Conservation (phyloP, 2,888 invertebrate species). For the Pammene aurita region DNA sequence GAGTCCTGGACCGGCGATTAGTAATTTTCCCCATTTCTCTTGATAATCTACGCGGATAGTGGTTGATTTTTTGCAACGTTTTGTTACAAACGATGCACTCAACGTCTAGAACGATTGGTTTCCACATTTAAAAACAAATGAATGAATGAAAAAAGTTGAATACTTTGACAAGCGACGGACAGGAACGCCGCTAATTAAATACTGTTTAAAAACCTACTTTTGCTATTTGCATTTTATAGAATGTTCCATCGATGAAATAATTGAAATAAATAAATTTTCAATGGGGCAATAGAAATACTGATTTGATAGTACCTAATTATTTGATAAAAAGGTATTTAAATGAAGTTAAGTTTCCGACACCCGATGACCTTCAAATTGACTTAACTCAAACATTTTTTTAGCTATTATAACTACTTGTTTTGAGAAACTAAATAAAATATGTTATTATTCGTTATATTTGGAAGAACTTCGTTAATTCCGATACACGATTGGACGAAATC, state of each 20-base stretch:
- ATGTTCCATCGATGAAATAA: constrained; percentile 49
- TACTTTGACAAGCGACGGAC: constrained; percentile 61
- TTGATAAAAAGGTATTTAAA: neutral
- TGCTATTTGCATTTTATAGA: constrained; percentile 39
- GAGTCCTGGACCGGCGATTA: constrained; percentile 69
- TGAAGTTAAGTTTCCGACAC: neutral
- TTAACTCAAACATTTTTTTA: no score
- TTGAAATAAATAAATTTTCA: constrained; percentile 47
- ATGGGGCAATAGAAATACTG: constrained; percentile 45
- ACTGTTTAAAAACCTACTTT: constrained; percentile 56
- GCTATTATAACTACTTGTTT: no score
- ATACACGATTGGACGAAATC: no score
- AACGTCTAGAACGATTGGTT: constrained; percentile 76
- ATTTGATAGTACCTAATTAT: neutral
- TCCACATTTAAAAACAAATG: constrained; percentile 79
- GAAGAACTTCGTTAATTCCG: no score
- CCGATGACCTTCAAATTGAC: no score
- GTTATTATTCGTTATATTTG: no score
- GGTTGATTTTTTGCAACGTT: constrained; percentile 78
- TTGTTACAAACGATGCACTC: constrained; percentile 81
- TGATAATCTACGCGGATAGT: constrained; percentile 60
- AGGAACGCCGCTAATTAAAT: constrained; percentile 50
- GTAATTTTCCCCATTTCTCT: constrained; percentile 72
- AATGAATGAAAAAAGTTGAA: constrained; percentile 49
- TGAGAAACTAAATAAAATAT: no score